Base-by-base conservation (phyloP, 2,797 vertebrate genomes). In the Chaetophractus vellerosus region DNA sequence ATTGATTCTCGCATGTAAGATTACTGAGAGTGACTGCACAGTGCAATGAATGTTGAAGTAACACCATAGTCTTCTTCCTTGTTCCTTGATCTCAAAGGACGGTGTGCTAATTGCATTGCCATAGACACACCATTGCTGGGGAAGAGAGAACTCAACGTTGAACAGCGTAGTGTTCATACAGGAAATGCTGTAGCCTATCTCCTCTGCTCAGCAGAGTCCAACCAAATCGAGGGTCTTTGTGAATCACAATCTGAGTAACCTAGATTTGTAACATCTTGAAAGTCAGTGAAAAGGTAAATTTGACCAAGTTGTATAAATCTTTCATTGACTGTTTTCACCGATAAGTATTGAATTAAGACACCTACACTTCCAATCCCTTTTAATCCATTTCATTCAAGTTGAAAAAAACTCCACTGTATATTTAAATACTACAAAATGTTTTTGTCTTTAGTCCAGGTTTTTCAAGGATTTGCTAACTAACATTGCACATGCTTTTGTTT, bases 391-490 rank as follows among this genome's bases (percentile, higher is more conserved):
- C 86, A 81, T 83, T 52, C 76, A 92, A 90, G 45, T 50, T 74
- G 45, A 83, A 94, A 92, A 63, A 50, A 94, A 15, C 55, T 5
- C 21, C n/a, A 68, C 12, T 14, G 6, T 75, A 52, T 69, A 55
- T 91, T 94, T 83, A 94, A 88, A 88, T 45, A 64, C 76, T 93
- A 72, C 55, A 89, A 69, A 75, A 75, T 74, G 36, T 57, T 92
- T 90, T 80, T 93, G 64, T 85, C 59, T 94, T 61, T 72, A 38
- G 74, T 94, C 86, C 76, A 38, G 66, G 80, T n/a, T 93, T 87
- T 95, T 86, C 61, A 48, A 48, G 66, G 88, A 91, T 95, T 95
- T 95, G 16, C 93, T 57, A 94, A 57, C 88, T 95, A 91, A 96
- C 90, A 91, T 16, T 68, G 18, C 23, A 91, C 55, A 66, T 64